Base-by-base conservation (phyloP, 2,888 invertebrate species). In the Diarsia mendica region DNA sequence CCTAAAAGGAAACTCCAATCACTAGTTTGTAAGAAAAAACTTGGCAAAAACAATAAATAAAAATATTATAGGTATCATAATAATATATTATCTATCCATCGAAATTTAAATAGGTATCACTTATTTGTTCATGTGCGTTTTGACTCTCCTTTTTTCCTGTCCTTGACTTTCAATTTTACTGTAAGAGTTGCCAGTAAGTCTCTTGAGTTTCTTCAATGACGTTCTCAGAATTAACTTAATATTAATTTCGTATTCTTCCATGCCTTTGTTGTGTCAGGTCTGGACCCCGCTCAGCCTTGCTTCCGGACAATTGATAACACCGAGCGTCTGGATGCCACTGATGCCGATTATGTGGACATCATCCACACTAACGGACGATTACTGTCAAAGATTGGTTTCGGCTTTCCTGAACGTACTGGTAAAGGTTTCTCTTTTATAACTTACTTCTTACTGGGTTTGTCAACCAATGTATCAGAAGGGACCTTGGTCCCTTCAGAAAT, bases 261-360 rank as follows among this genome's bases (percentile, higher is more conserved):
- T 53, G 9, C 11, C 11, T 55, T 51, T 15, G 3, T 71, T 66
- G 9, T 65, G 48, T 13, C 90, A 95, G 97, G 97, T 61, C 90
- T 97, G 77, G 97, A 97, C 85, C 97, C 97, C 13, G 97, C 97
- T 0, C 97, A 97, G 75, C 97, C 97, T 0, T 97, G 97, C 84
- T 97, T 97, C 89, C 94, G 93, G 23, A 94, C 95, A 0, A 89
- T 91, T 0, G 93, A 94, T 79, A 74, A 90, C 1, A 91, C 93
- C 0, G 96, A 97, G 80, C 94, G 97, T 15, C 88, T 97, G 77
- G 97, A 97, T 85, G 90, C 92, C 8, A 90, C 93, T 0, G 97
- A 97, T 80, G 97, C 97, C 0, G 94, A 96, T 46, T 97, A 96
- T 69, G 97, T 97, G 0, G 97, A 97, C 82, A 94, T 97, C 49